Conservation (phyloP, 2,888 invertebrate species). For the Acanthopleura granulata region DNA sequence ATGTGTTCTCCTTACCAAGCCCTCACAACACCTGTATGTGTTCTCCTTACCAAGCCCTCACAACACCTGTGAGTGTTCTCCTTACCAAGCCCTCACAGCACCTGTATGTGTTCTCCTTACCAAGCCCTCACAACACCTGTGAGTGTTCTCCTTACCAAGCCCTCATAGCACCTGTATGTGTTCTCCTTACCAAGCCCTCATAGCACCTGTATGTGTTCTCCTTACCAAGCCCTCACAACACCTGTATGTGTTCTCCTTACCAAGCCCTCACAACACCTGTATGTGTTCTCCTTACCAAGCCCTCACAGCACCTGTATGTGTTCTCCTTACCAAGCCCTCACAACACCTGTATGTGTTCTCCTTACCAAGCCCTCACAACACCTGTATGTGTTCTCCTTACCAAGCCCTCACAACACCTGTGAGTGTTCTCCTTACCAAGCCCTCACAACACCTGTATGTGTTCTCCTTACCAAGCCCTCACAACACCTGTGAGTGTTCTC, state of each 20-base stretch:
- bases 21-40: constrained; percentile 49
- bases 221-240: constrained; percentile 59
- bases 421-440: constrained; percentile 66
- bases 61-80: too few relatives aligned
- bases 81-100: constrained; percentile 59
- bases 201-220: too few relatives aligned
- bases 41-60: too few relatives aligned
- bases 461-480: too few relatives aligned
- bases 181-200: too few relatives aligned
- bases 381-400: constrained; percentile 36
- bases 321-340: too few relatives aligned
- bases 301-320: constrained; percentile 48
- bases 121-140: too few relatives aligned
- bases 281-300: constrained; percentile 66
- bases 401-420: too few relatives aligned
- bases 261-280: too few relatives aligned
- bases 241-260: constrained; percentile 36
- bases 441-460: constrained; percentile 49
- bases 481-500: too few relatives aligned
- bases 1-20: constrained; percentile 66
- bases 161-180: constrained; percentile 48
- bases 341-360: too few relatives aligned
- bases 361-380: constrained; percentile 59
- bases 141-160: constrained; percentile 66
- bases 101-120: constrained; percentile 36